These are phyloP conservation scores for Ia io DNA, from an alignment of 2,113 vertebrate species.

Conservation along the genomic window DNA sequence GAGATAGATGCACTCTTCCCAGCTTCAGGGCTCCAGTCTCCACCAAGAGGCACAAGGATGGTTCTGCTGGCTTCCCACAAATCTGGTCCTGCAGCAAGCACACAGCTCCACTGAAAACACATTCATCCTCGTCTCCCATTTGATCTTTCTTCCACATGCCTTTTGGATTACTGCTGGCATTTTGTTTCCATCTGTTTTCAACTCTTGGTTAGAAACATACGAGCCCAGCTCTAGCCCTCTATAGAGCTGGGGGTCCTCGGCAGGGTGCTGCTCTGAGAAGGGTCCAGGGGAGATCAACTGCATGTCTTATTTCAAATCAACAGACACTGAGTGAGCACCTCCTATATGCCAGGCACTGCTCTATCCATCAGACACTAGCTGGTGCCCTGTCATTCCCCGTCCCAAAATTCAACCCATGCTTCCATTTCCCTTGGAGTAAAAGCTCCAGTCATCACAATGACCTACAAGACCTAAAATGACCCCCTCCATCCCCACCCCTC, in stretches of 20 bases:
- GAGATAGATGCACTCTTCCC: neutral
- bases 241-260: slow-evolving; percentile 56
- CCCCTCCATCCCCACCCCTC: neutral
- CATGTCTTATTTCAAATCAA: neutral
- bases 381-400: neutral
- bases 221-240: slow-evolving; percentile 70
- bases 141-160: slow-evolving; percentile 82
- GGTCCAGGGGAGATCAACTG: neutral
- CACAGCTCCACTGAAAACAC: slow-evolving; percentile 62
- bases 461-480: neutral
- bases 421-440: neutral
- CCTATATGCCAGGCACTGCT: neutral
- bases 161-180: slow-evolving; percentile 82
- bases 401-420: neutral
- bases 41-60: neutral
- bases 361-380: neutral
- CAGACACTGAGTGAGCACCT: neutral
- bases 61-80: slow-evolving; percentile 52
- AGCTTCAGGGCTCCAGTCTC: slow-evolving; percentile 5
- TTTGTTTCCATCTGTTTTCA: slow-evolving; percentile 84
- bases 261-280: neutral
- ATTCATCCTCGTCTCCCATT: slow-evolving; percentile 77
- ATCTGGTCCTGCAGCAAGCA: slow-evolving; percentile 69
- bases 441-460: neutral
- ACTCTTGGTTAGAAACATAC: slow-evolving; percentile 79